Evolutionary conservation across 1,140 invertebrate genomes (phyloP).

Genomic region (Trichonephila inaurata): DNA sequence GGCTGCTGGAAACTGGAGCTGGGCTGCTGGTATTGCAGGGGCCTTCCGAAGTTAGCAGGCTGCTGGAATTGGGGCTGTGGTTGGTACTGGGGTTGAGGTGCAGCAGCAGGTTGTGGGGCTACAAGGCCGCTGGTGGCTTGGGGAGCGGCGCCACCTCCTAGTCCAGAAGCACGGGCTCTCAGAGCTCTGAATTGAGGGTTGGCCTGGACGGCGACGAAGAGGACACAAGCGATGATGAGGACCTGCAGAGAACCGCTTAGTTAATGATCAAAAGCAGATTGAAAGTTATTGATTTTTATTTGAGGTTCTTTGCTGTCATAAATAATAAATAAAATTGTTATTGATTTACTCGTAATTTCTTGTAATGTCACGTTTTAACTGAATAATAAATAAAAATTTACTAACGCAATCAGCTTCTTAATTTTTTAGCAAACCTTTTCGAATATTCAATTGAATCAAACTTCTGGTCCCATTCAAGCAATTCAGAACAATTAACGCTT

Average conservation of each 20-base stretch:
- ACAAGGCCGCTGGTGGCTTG: not conserved
- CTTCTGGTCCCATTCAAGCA: too few relatives aligned
- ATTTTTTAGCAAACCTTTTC: too few relatives aligned
- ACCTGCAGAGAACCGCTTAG: conserved; percentile 23
- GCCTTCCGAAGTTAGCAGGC: not conserved
- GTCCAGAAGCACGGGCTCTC: conserved; percentile 66
- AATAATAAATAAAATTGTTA: too few relatives aligned
- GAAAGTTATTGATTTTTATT: not conserved
- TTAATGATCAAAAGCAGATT: not conserved
- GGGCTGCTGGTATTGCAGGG: conserved; percentile 39
- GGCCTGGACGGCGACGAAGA: conserved; percentile 56
- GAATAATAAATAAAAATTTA: too few relatives aligned
- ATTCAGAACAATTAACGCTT: too few relatives aligned
- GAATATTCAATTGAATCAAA: too few relatives aligned
- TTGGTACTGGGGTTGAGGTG: conserved; percentile 12
- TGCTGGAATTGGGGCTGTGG: conserved; percentile 53
- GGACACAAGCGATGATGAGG: conserved; percentile 55
- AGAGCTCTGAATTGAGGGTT: conserved; percentile 69
- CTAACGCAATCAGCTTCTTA: too few relatives aligned
- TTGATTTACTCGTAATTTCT: too few relatives aligned
- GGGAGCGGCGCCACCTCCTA: conserved; percentile 53
- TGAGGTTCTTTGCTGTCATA: too few relatives aligned
- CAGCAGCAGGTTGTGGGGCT: conserved; percentile 3
- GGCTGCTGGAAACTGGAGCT: conserved; percentile 24
- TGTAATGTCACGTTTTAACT: not conserved